Conservation (phyloP, 2,797 vertebrate species). For the Octomys mimax region DNA sequence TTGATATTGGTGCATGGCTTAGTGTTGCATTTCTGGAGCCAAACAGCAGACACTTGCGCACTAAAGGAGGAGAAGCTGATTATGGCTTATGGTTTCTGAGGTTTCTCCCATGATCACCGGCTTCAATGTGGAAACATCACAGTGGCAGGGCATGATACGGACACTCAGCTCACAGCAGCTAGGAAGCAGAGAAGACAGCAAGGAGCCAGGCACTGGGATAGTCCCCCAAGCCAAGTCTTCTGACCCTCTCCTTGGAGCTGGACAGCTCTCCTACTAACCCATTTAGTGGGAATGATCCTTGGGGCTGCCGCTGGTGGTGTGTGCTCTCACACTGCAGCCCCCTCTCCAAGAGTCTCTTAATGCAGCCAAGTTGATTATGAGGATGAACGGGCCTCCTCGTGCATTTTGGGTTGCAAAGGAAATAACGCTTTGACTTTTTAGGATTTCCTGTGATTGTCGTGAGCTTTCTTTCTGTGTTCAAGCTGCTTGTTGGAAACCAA, state of each 20-base stretch:
- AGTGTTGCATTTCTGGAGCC: not conserved
- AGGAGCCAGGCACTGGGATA: not conserved
- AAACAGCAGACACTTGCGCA: not conserved
- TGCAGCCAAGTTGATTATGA: not conserved
- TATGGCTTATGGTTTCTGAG: not conserved
- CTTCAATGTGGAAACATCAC: not conserved
- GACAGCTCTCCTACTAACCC: not conserved
- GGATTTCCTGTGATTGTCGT: not conserved
- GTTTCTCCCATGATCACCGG: not conserved
- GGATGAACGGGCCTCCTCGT: not conserved
- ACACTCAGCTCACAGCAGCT: not conserved
- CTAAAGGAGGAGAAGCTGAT: not conserved
- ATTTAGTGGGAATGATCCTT: not conserved
- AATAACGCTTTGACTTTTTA: slow-evolving; percentile 6
- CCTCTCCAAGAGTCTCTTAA: not conserved
- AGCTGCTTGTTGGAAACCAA: not conserved
- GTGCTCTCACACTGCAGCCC: not conserved
- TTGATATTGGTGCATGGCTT: not conserved
- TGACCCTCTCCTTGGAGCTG: not conserved
- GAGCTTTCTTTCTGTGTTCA: not conserved
- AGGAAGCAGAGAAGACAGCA: not conserved
- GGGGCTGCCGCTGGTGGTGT: not conserved
- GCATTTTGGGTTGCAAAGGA: slow-evolving; percentile 5
- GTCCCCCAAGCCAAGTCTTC: not conserved
- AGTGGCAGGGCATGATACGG: not conserved